Evolutionary conservation across 2,888 invertebrate genomes (phyloP).

Genomic region (Hyles lineata): DNA sequence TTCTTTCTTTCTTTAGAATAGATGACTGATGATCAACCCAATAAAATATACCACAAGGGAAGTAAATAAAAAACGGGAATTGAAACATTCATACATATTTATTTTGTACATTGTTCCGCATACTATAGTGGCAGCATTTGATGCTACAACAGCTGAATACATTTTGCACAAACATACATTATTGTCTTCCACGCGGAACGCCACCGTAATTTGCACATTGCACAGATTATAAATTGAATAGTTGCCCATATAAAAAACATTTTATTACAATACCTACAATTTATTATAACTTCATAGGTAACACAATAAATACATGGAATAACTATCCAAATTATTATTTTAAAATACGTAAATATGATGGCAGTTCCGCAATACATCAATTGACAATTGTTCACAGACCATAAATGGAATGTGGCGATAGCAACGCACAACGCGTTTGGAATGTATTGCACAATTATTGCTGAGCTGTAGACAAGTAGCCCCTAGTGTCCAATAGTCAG

Average conservation of each 20-base stretch:
- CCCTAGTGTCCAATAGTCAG: conserved; percentile 28
- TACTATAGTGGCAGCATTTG: conserved; percentile 21
- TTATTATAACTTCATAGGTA: no score
- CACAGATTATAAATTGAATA: background rate
- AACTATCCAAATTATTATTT: background rate
- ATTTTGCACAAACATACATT: conserved; percentile 32
- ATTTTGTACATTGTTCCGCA: conserved; percentile 34
- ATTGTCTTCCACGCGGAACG: conserved; percentile 32
- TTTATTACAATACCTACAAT: background rate
- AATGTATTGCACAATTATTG: conserved; percentile 29
- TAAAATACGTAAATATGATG: background rate
- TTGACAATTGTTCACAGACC: conserved; percentile 31
- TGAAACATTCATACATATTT: conserved; percentile 28
- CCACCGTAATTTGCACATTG: conserved; percentile 1
- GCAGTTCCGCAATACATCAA: conserved; percentile 26
- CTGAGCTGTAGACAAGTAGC: conserved; percentile 14
- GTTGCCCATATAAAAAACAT: background rate
- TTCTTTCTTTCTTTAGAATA: background rate
- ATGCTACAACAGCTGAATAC: conserved; percentile 29
- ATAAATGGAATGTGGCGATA: conserved; percentile 21
- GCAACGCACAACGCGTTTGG: conserved; percentile 12
- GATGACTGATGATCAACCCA: background rate
- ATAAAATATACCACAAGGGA: conserved; percentile 6
- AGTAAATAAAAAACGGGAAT: background rate
- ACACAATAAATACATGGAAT: no score